Conservation (phyloP, 2,113 vertebrate genomes). For the Trogon surrucura region DNA sequence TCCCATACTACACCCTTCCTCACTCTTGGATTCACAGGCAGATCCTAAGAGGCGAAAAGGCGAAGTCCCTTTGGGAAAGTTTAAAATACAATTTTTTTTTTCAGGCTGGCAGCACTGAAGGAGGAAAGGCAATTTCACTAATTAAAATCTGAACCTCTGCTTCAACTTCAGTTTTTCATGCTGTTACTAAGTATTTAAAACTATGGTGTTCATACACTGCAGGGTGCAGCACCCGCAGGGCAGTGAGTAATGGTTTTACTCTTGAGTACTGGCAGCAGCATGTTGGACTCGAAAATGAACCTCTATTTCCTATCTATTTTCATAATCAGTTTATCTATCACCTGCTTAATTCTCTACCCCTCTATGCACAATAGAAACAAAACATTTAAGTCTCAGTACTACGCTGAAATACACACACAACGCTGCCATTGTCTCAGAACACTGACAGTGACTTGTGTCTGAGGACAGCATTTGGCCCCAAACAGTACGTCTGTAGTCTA, state of each 20-base stretch:
- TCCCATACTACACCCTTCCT: background rate
- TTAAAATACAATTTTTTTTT: slow-evolving; percentile 22
- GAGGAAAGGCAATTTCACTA: slow-evolving; percentile 44
- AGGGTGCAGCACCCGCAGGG: slow-evolving; percentile 56
- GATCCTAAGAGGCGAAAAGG: background rate
- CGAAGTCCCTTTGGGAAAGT: background rate
- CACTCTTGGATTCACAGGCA: background rate
- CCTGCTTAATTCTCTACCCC: slow-evolving; percentile 35
- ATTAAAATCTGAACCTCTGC: slow-evolving; percentile 45
- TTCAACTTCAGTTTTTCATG: slow-evolving; percentile 14
- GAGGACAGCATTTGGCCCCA: background rate
- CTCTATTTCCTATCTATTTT: slow-evolving; percentile 59
- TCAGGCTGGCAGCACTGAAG: background rate
- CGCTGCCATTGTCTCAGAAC: background rate
- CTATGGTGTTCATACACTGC: slow-evolving; percentile 15
- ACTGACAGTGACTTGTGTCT: background rate
- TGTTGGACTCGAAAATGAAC: slow-evolving; percentile 55
- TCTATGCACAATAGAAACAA: background rate
- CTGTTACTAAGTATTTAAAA: slow-evolving; percentile 40
- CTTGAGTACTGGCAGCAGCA: slow-evolving; percentile 56
- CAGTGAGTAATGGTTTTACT: slow-evolving; percentile 67
- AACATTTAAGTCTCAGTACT: background rate
- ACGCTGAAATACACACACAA: background rate
- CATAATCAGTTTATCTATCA: slow-evolving; percentile 47
- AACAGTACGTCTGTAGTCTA: background rate